Conservation (phyloP, 1,140 invertebrate species). For the Colletes gigas region DNA sequence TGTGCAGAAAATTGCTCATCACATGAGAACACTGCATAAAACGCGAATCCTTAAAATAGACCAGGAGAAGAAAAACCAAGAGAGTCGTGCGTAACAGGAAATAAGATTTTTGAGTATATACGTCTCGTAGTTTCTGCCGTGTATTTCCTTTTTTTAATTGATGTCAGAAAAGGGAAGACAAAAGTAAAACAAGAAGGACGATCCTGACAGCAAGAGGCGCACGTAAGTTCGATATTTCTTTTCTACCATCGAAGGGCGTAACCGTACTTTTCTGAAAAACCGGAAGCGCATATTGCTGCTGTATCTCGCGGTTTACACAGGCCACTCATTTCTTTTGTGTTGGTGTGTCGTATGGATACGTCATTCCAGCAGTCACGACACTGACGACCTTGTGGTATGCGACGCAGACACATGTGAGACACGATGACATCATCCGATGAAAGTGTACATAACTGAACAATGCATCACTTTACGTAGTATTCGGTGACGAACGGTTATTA, state of each 20-base stretch:
- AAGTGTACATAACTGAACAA: conserved; percentile 75
- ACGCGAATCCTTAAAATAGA: conserved; percentile 35
- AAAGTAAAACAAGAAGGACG: not conserved
- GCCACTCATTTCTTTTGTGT: conserved; percentile 7
- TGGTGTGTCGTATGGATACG: conserved; percentile 16
- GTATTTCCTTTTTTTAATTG: not conserved
- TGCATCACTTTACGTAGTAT: conserved; percentile 68
- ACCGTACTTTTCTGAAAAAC: conserved; percentile 33
- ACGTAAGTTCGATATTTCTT: conserved; percentile 25
- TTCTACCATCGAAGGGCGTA: conserved; percentile 14
- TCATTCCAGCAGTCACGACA: conserved; percentile 53
- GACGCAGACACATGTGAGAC: conserved; percentile 59
- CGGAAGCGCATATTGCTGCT: conserved; percentile 34
- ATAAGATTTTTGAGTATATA: not conserved
- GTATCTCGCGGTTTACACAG: conserved; percentile 34
- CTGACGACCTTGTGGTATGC: conserved; percentile 63
- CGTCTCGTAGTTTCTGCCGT: not conserved
- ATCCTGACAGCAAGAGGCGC: not conserved
- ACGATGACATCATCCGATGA: conserved; percentile 77
- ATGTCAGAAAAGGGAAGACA: no score
- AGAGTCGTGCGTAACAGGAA: not conserved
- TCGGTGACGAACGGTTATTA: conserved; percentile 28
- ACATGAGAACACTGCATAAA: conserved; percentile 38
- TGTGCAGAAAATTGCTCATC: not conserved
- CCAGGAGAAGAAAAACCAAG: conserved; percentile 5